Evolutionary conservation across 1,140 invertebrate species (phyloP).

Genomic region (Lordiphosa stackelbergi): DNA sequence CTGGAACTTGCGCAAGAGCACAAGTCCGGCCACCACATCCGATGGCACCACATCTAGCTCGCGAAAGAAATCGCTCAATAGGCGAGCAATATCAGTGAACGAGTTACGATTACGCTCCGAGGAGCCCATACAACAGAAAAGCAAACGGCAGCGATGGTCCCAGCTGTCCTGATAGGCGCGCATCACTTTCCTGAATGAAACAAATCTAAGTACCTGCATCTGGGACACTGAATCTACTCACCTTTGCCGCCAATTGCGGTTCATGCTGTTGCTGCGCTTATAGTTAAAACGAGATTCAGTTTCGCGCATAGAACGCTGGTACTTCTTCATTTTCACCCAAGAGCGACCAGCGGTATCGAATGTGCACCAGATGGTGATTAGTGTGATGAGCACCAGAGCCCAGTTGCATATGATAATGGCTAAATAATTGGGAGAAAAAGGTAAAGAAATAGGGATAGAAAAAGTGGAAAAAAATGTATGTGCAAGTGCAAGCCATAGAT

Average conservation of each 20-base stretch:
- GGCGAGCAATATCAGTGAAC: conserved; percentile 90
- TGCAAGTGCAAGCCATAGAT: too few relatives aligned
- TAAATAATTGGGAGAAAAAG: conserved; percentile 59
- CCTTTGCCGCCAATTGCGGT: conserved; percentile 93
- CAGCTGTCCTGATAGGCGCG: conserved; percentile 94
- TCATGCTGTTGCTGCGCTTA: conserved; percentile 86
- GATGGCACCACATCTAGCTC: conserved; percentile 95
- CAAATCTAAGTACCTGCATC: not conserved
- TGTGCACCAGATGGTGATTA: conserved; percentile 91
- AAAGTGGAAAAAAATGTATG: too few relatives aligned
- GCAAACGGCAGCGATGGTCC: conserved; percentile 89
- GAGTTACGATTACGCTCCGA: conserved; percentile 89
- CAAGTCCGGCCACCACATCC: conserved; percentile 91
- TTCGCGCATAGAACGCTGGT: conserved; percentile 89
- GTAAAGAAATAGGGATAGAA: too few relatives aligned
- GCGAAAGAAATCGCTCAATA: conserved; percentile 93
- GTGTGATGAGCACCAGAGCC: conserved; percentile 84
- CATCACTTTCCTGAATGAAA: conserved; percentile 86
- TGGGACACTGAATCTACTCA: conserved; percentile 61
- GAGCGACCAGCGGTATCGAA: conserved; percentile 92
- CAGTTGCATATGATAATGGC: conserved; percentile 90
- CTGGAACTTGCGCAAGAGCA: conserved; percentile 89
- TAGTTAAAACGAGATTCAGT: conserved; percentile 86
- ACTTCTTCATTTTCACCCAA: conserved; percentile 96
- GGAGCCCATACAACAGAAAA: conserved; percentile 92